phyloP scores from a whole-genome alignment of 2,113 vertebrate species.

The Hirundichthys speculiger region DNA sequence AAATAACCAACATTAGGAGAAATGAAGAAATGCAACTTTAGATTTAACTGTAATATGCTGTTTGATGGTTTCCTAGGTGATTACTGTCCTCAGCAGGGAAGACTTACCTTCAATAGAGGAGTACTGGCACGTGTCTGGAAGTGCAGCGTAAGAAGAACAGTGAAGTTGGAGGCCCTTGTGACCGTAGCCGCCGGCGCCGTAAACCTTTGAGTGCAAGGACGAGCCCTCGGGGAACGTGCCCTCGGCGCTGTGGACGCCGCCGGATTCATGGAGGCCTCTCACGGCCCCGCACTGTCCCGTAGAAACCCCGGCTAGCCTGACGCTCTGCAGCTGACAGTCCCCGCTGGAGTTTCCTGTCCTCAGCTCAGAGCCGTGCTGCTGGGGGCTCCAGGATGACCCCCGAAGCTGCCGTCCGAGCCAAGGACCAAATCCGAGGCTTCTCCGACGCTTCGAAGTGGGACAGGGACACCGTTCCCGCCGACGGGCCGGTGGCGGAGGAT shows the following conservation, averaged over 20 bases:
- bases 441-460: slow-evolving; percentile 83
- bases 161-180: slow-evolving; percentile 85
- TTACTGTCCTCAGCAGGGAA: not conserved
- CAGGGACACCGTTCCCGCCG: slow-evolving; percentile 57
- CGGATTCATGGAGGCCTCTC: slow-evolving; percentile 72
- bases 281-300: slow-evolving; percentile 63
- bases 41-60: too few relatives aligned
- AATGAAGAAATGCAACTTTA: too few relatives aligned
- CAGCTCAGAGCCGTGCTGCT: slow-evolving; percentile 67
- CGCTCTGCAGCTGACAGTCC: slow-evolving; percentile 76
- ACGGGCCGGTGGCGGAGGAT: slow-evolving; percentile 25
- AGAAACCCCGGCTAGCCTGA: slow-evolving; percentile 59
- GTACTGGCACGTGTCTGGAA: slow-evolving; percentile 86
- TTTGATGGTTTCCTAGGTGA: too few relatives aligned
- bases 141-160: slow-evolving; percentile 82
- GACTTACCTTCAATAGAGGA: slow-evolving; percentile 86
- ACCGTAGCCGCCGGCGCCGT: slow-evolving; percentile 79
- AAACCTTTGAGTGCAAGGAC: slow-evolving; percentile 80
- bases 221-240: slow-evolving; percentile 74
- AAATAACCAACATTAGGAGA: too few relatives aligned
- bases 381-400: slow-evolving; percentile 71
- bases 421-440: slow-evolving; percentile 94
- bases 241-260: slow-evolving; percentile 62
- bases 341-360: slow-evolving; percentile 72
- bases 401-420: slow-evolving; percentile 88